Evolutionary conservation across 1,140 invertebrate genomes (phyloP).

Genomic region (Oreohelix idahoensis): DNA sequence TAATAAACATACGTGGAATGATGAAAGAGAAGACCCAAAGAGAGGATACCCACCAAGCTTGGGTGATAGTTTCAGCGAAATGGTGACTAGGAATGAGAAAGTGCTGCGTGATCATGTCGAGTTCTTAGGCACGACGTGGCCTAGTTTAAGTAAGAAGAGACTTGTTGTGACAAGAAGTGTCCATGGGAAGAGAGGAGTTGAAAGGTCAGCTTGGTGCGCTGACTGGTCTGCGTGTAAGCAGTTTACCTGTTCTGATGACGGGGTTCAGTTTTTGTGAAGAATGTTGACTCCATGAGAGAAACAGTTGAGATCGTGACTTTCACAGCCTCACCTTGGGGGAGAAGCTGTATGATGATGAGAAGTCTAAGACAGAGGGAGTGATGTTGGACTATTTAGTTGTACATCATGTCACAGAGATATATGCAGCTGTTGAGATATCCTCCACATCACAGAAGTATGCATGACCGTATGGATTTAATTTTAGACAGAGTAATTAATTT

Average conservation of each 20-base stretch:
- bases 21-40: background rate
- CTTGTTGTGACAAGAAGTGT: conserved; percentile 9
- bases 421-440: no score
- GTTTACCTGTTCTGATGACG: conserved; percentile 8
- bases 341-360: no score
- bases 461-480: no score
- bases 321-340: no score
- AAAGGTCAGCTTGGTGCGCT: background rate
- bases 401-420: no score
- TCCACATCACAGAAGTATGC: no score
- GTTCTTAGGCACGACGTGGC: conserved; percentile 18
- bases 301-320: no score
- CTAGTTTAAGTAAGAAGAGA: background rate
- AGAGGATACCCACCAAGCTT: background rate
- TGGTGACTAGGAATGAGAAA: background rate
- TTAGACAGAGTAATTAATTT: no score
- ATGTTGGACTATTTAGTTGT: no score
- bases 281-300: no score
- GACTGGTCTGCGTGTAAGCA: background rate
- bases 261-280: background rate
- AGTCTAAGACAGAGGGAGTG: no score
- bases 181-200: no score
- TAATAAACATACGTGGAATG: background rate
- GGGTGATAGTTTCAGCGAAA: background rate
- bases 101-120: background rate